phyloP scores from a whole-genome alignment of 2,888 invertebrate species.

The Dolomedes plantarius region DNA sequence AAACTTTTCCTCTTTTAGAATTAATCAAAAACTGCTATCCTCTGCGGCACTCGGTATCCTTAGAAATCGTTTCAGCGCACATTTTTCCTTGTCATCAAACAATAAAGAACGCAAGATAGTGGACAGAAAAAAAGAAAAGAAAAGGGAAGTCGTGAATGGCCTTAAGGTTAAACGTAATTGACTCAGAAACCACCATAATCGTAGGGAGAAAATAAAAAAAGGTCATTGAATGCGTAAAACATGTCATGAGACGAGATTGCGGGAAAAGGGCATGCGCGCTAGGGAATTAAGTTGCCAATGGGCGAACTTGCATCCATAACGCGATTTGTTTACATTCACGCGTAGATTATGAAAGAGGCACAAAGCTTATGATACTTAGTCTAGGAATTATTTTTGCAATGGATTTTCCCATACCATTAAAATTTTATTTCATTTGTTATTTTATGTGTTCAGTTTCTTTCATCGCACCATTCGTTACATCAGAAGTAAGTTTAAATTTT shows the following conservation, averaged over 20 bases:
- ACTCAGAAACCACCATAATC: not conserved
- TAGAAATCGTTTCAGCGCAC: not conserved
- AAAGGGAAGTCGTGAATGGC: conserved; percentile 12
- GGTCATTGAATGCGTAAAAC: conserved; percentile 18
- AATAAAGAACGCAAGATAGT: not conserved
- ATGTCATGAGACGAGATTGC: conserved; percentile 41
- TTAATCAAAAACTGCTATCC: not conserved
- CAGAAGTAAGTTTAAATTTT: not conserved
- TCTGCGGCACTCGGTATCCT: too few relatives aligned
- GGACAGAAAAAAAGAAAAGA: not conserved
- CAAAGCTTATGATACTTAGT: not conserved
- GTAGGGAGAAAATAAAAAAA: conserved; percentile 13
- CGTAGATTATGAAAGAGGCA: conserved; percentile 18
- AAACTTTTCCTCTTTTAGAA: not conserved
- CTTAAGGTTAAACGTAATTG: conserved; percentile 20
- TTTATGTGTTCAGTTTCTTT: not conserved
- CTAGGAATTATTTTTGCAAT: not conserved
- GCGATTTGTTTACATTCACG: conserved; percentile 39
- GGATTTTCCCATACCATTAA: not conserved
- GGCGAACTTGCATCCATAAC: conserved; percentile 12
- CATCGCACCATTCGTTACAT: not conserved
- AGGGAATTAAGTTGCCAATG: conserved; percentile 31
- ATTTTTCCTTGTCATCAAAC: not conserved
- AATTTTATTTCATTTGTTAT: not conserved
- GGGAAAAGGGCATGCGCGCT: conserved; percentile 28